phyloP scores from a whole-genome alignment of 2,113 vertebrate genomes.

The Antechinus flavipes region DNA sequence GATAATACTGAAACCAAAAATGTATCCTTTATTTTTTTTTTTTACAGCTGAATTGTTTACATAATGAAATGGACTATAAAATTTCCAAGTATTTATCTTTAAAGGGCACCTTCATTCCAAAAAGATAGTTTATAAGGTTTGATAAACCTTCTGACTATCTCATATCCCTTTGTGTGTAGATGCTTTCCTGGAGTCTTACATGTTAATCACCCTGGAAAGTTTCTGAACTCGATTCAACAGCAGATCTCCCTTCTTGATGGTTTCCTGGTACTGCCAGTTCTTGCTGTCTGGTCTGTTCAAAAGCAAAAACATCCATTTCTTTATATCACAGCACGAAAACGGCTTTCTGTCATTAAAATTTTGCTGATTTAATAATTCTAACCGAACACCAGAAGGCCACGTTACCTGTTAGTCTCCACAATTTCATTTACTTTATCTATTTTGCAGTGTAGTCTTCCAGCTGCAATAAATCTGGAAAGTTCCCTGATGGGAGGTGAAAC shows the following conservation, averaged over 20 bases:
- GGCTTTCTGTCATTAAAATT: constrained; percentile 18
- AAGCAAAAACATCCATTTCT: constrained; percentile 58
- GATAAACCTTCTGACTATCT: constrained; percentile 72
- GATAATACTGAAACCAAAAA: constrained; percentile 65
- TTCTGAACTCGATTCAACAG: constrained; percentile 99
- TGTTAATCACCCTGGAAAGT: constrained; percentile 98
- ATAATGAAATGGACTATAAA: constrained; percentile 81
- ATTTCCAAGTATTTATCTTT: constrained; percentile 70
- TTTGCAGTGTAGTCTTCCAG: constrained; percentile 98
- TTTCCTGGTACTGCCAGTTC: constrained; percentile 99
- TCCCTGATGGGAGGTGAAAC: constrained; percentile 86
- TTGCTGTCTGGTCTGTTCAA: constrained; percentile 95
- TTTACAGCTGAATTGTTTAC: constrained; percentile 73
- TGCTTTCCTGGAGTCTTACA: constrained; percentile 86
- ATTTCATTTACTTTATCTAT: constrained; percentile 99
- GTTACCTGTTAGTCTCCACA: constrained; percentile 98
- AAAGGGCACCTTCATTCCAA: constrained; percentile 69
- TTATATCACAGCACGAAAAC: constrained; percentile 20
- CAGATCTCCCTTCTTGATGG: constrained; percentile 98
- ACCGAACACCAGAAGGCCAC: neutral
- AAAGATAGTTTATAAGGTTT: constrained; percentile 79
- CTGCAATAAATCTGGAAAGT: constrained; percentile 97
- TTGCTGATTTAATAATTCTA: neutral
- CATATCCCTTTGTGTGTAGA: neutral
- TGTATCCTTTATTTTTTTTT: constrained; percentile 76